Conservation (phyloP, 2,888 invertebrate genomes). For the Acleris laterana region DNA sequence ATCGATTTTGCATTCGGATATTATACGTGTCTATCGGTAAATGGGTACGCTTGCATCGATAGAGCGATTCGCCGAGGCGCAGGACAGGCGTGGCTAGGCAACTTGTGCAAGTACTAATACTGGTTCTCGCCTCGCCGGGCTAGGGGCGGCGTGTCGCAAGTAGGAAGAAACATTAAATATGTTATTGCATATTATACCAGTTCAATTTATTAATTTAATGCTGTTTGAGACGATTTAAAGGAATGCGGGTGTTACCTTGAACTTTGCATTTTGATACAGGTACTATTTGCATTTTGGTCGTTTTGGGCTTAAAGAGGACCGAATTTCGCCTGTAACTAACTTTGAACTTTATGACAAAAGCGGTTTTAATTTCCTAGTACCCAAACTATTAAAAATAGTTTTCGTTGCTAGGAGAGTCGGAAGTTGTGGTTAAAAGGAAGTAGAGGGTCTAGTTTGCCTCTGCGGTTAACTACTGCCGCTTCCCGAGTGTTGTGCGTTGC, state of each 20-base stretch:
- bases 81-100: constrained; percentile 59
- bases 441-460: constrained; percentile 20
- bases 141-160: constrained; percentile 47
- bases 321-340: too few species aligned
- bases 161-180: constrained; percentile 57
- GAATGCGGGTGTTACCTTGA: constrained; percentile 3
- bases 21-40: constrained; percentile 47
- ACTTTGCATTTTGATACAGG: background rate
- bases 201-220: constrained; percentile 19
- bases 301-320: too few species aligned
- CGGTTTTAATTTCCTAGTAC: too few species aligned
- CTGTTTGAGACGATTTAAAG: constrained; percentile 10
- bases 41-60: constrained; percentile 46
- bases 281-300: too few species aligned
- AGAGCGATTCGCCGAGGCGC: constrained; percentile 45
- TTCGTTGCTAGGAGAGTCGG: constrained; percentile 8
- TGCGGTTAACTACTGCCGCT: constrained; percentile 21
- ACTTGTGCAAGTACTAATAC: constrained; percentile 56
- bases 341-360: too few species aligned
- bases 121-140: constrained; percentile 55
- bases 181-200: constrained; percentile 45
- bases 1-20: constrained; percentile 57
- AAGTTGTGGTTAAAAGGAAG: constrained; percentile 34
- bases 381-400: too few species aligned
- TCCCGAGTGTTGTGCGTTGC: background rate